These are phyloP conservation scores for Holothuria leucospilota DNA, from an alignment of 53 echinoderm and acorn worm genomes.

Conservation along the genomic window DNA sequence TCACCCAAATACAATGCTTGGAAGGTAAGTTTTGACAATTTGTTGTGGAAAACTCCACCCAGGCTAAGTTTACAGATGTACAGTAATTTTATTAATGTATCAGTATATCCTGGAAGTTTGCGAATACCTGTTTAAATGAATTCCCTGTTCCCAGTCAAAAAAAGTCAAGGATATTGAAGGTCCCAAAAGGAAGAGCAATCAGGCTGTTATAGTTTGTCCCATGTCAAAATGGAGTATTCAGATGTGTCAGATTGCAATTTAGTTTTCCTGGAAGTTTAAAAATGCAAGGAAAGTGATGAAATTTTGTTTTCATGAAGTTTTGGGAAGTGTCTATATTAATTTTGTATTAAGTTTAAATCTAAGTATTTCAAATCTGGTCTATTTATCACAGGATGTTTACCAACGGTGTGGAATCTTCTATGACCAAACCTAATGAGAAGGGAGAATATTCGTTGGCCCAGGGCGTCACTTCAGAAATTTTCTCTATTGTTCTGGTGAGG, in stretches of 20 bases:
- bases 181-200: too few species aligned
- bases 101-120: not conserved
- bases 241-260: too few species aligned
- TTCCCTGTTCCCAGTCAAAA: not conserved
- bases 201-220: too few species aligned
- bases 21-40: slow-evolving; percentile 67
- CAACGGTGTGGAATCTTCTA: slow-evolving; percentile 87
- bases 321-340: too few species aligned
- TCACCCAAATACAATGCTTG: slow-evolving; percentile 98
- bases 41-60: too few species aligned
- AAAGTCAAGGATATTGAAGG: too few species aligned
- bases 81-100: too few species aligned
- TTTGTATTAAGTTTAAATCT: too few species aligned
- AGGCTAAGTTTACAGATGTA: not conserved
- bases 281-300: too few species aligned
- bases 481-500: slow-evolving; percentile 89
- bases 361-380: not conserved
- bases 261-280: too few species aligned
- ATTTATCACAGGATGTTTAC: slow-evolving; percentile 84
- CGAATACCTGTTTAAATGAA: not conserved
- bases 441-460: slow-evolving; percentile 97
- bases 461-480: slow-evolving; percentile 89
- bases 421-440: slow-evolving; percentile 95
- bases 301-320: too few species aligned
- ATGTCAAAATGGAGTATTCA: too few species aligned